These are phyloP conservation scores for human DNA, from an alignment of 2,113 vertebrate species.

Conservation along the genomic window DNA sequence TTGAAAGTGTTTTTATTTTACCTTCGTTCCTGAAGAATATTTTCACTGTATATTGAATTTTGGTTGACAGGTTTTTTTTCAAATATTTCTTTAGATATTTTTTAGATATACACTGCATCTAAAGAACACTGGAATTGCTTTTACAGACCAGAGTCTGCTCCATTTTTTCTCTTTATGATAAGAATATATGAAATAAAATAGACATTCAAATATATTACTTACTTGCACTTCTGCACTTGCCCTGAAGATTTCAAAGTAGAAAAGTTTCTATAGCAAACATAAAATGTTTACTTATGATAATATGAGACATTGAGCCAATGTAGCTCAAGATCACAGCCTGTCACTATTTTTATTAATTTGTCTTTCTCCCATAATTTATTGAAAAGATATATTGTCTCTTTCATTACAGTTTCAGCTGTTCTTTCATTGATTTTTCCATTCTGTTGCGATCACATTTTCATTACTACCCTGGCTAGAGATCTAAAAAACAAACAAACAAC, in stretches of 20 bases:
- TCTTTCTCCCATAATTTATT: neutral
- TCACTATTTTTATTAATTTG: neutral
- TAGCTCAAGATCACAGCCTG: neutral
- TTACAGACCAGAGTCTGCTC: neutral
- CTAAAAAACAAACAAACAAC: neutral
- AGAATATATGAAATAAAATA: constrained; percentile 19
- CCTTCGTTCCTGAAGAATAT: neutral
- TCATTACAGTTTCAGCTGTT: neutral
- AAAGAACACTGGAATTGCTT: neutral
- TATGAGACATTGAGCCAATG: neutral
- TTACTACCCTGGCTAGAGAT: neutral
- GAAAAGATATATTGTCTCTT: neutral
- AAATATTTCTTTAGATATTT: neutral
- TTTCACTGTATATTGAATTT: neutral
- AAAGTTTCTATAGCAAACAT: neutral
- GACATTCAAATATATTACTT: constrained; percentile 14
- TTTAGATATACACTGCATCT: neutral
- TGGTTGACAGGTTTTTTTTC: neutral
- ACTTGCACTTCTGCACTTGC: neutral
- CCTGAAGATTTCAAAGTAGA: neutral
- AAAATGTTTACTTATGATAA: neutral
- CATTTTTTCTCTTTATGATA: constrained; percentile 10
- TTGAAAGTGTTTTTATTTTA: constrained; percentile 25
- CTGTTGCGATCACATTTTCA: neutral
- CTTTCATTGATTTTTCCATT: neutral